Conservation (phyloP, 2,113 vertebrate genomes). For the Hemichromis elongatus region DNA sequence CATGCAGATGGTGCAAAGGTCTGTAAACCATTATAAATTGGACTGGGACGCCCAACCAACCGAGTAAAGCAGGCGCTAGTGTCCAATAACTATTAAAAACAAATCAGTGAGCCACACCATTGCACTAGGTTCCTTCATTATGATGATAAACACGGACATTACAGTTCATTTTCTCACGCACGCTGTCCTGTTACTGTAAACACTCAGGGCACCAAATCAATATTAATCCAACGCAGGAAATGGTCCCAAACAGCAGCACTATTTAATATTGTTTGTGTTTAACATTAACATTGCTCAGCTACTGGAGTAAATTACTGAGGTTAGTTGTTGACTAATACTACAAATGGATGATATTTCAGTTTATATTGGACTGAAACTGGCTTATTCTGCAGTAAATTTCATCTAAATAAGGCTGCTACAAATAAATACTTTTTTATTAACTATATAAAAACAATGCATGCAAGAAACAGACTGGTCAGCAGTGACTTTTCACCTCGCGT, state of each 20-base stretch:
- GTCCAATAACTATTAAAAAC: not conserved
- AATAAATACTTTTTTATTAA: not conserved
- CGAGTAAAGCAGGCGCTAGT: not conserved
- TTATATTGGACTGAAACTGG: rapidly evolving
- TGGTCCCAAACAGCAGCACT: not conserved
- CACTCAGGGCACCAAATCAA: not conserved
- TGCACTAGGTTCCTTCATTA: not conserved
- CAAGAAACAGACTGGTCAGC: not conserved
- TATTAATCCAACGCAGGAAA: not conserved
- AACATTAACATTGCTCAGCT: not conserved
- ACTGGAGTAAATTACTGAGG: rapidly evolving
- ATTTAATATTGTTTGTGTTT: not conserved
- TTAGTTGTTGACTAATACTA: not conserved
- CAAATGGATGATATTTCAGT: not conserved
- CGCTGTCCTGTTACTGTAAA: not conserved
- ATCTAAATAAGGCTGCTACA: not conserved
- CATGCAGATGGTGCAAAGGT: not conserved
- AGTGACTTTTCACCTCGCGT: not conserved
- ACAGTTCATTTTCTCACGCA: not conserved
- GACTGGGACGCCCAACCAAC: not conserved
- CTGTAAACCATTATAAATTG: not conserved
- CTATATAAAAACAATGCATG: not conserved
- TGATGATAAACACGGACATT: not conserved
- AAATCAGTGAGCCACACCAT: not conserved
- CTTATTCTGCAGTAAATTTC: not conserved